These are phyloP conservation scores for Drosophila gaucha DNA, from an alignment of 2,888 invertebrate species.

Conservation along the genomic window DNA sequence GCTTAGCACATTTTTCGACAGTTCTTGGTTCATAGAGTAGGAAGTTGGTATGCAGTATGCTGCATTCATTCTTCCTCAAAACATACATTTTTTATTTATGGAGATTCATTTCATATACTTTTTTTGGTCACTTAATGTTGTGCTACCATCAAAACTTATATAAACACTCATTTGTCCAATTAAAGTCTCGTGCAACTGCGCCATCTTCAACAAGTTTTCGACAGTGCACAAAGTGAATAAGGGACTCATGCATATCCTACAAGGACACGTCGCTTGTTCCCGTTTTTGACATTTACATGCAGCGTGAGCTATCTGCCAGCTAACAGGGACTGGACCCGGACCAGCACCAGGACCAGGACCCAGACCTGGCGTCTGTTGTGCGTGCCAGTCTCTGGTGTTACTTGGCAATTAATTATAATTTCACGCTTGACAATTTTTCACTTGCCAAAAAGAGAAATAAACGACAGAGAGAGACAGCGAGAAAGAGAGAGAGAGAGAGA, in stretches of 20 bases:
- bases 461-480: neutral
- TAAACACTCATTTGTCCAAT: constrained; percentile 27
- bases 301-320: constrained; percentile 38
- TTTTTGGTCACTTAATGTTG: neutral
- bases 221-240: constrained; percentile 12
- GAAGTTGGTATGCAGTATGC: no score
- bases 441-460: constrained; percentile 41
- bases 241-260: constrained; percentile 28
- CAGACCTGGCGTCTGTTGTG: constrained; percentile 27
- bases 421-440: constrained; percentile 71
- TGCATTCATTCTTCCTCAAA: neutral
- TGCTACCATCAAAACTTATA: neutral
- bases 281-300: constrained; percentile 49
- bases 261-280: constrained; percentile 32
- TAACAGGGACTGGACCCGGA: constrained; percentile 12
- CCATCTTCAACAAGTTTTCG: constrained; percentile 15
- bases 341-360: constrained; percentile 1
- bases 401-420: constrained; percentile 76
- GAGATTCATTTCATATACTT: neutral
- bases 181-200: constrained; percentile 19
- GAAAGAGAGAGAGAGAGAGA: neutral
- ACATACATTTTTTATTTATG: neutral
- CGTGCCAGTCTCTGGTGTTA: constrained; percentile 53
- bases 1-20: no score
- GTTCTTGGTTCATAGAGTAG: no score